phyloP scores from a whole-genome alignment of 1,140 invertebrate genomes.

The Yoshiicerus persimilis region DNA sequence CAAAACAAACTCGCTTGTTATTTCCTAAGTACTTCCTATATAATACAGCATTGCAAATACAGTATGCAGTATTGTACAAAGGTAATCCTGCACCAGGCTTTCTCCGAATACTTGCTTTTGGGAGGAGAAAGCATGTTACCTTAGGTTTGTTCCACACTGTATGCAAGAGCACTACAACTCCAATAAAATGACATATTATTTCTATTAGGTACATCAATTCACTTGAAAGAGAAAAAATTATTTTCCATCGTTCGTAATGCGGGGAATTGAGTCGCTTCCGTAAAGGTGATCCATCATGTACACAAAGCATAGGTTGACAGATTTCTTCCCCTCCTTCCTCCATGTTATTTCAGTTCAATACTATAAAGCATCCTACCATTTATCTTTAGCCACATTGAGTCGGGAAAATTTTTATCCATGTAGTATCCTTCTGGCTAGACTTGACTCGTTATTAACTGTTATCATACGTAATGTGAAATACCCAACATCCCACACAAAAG shows the following conservation, averaged over 20 bases:
- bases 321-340: not conserved
- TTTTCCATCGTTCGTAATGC: not conserved
- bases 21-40: too few relatives aligned
- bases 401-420: not conserved
- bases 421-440: not conserved
- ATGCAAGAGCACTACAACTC: not conserved
- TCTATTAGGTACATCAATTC: not conserved
- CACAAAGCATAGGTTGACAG: not conserved
- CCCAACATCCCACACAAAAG: not conserved
- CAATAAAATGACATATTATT: not conserved
- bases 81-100: too few relatives aligned
- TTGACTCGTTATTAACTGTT: too few relatives aligned
- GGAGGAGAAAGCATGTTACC: too few relatives aligned
- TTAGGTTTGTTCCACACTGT: too few relatives aligned
- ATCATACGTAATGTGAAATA: not conserved
- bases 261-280: not conserved
- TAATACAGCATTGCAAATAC: too few relatives aligned
- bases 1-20: too few relatives aligned
- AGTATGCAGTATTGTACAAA: too few relatives aligned
- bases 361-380: not conserved
- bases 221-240: not conserved
- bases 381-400: not conserved
- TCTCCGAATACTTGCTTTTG: too few relatives aligned
- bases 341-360: not conserved
- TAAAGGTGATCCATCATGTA: not conserved